Evolutionary conservation across 35 echinoderm and acorn worm genomes (phyloP).

Genomic region (Heliocidaris tuberculata): DNA sequence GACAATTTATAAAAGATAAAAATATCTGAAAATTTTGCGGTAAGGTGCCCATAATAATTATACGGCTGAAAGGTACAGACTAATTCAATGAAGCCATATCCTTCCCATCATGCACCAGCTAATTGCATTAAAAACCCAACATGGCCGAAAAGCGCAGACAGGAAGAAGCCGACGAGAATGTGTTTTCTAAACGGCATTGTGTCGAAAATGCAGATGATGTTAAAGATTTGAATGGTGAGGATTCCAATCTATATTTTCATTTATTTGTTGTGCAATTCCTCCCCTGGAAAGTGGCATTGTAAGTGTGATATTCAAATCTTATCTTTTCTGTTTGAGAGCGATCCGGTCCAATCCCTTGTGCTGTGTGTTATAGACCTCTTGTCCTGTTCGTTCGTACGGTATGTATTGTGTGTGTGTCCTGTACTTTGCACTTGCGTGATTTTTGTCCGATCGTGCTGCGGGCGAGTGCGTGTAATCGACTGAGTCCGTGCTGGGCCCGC

Average conservation of each 20-base stretch:
- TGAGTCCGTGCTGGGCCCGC: background rate
- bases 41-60: too few species aligned
- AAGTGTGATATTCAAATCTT: background rate
- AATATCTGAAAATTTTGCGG: too few species aligned
- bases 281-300: background rate
- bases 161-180: background rate
- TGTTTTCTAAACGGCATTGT: background rate
- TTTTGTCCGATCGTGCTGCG: too few species aligned
- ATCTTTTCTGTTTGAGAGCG: background rate
- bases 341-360: background rate
- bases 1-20: too few species aligned
- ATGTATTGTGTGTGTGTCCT: background rate
- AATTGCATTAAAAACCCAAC: background rate
- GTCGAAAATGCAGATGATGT: background rate
- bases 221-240: background rate
- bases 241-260: background rate
- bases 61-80: background rate
- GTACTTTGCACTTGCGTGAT: too few species aligned
- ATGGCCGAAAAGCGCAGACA: slow-evolving; percentile 22
- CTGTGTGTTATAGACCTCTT: background rate
- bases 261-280: background rate
- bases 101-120: slow-evolving; percentile 6
- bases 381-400: background rate
- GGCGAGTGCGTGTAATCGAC: background rate
- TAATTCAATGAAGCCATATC: background rate